Percentiles rank a stretch among this genome's conserved stretches.
phyloP scores from a whole-genome alignment of 2,113 vertebrate species.

The Psittacus erithacus region DNA sequence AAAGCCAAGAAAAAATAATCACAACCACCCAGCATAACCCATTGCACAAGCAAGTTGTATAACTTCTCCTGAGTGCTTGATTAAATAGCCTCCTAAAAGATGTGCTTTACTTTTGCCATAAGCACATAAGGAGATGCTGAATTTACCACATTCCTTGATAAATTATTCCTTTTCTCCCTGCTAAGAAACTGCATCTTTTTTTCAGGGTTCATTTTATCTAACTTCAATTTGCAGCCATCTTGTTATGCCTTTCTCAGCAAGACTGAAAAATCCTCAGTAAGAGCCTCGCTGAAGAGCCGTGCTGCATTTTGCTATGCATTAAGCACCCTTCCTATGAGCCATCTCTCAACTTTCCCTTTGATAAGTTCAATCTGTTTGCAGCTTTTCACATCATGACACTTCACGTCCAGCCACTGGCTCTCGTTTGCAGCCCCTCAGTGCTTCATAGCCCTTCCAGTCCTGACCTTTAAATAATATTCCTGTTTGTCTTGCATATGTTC shows the following conservation, averaged over 20 bases:
- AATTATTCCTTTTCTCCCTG: slow-evolving; percentile 33
- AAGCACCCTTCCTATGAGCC: neutral
- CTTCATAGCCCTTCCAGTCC: neutral
- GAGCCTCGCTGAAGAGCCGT: neutral
- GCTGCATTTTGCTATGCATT: neutral
- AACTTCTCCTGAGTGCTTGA: slow-evolving; percentile 32
- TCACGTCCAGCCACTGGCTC: neutral
- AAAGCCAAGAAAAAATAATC: slow-evolving; percentile 43
- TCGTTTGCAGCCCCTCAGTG: neutral
- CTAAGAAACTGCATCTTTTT: neutral
- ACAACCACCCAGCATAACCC: neutral
- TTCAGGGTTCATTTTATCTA: slow-evolving; percentile 25
- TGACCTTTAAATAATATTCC: neutral
- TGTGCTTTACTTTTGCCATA: slow-evolving; percentile 27
- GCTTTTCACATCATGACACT: neutral
- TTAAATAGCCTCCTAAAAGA: slow-evolving; percentile 36
- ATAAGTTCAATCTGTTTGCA: neutral
- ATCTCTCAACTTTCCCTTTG: neutral
- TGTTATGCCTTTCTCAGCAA: neutral
- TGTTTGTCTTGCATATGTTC: neutral
- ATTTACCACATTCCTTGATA: slow-evolving; percentile 42
- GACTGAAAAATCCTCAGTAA: slow-evolving; percentile 13
- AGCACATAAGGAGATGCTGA: slow-evolving; percentile 32
- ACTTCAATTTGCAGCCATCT: slow-evolving; percentile 30
- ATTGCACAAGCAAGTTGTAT: neutral